These are phyloP conservation scores for Mycteria americana DNA, from an alignment of 2,797 vertebrate species.

Conservation along the genomic window DNA sequence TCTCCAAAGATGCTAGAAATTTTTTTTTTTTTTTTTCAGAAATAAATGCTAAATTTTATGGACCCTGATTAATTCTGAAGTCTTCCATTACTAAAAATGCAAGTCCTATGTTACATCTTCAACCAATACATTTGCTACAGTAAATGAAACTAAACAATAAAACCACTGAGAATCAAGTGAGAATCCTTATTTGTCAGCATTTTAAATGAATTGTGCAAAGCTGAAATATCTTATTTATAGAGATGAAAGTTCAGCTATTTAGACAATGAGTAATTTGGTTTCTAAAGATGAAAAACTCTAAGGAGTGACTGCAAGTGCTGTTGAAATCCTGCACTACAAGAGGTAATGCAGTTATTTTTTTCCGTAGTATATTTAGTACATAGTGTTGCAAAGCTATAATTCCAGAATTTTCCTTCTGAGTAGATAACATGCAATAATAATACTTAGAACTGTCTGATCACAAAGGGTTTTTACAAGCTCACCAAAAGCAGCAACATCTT, in stretches of 20 bases:
- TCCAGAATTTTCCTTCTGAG: constrained; percentile 12
- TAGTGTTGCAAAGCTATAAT: constrained; percentile 20
- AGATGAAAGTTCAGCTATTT: constrained; percentile 71
- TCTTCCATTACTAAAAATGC: constrained; percentile 39
- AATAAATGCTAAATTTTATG: not conserved
- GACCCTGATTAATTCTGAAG: constrained; percentile 5
- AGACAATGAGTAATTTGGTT: constrained; percentile 75
- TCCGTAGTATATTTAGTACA: constrained; percentile 43
- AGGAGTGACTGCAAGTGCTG: constrained; percentile 66
- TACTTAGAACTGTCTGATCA: constrained; percentile 17
- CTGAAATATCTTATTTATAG: constrained; percentile 72
- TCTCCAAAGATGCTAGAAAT: not conserved
- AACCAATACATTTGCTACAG: constrained; percentile 42
- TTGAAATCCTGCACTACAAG: constrained; percentile 53
- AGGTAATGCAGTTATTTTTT: constrained; percentile 58
- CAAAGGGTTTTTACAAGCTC: constrained; percentile 14
- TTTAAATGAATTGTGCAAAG: constrained; percentile 71
- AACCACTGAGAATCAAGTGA: constrained; percentile 60
- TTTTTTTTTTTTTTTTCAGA: not conserved
- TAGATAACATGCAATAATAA: not conserved
- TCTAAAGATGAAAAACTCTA: constrained; percentile 68
- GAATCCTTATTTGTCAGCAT: constrained; percentile 60
- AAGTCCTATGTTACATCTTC: constrained; percentile 31
- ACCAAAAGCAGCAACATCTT: not conserved
- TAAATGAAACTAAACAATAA: constrained; percentile 53